Base-by-base conservation (phyloP, 1,140 invertebrate species). In the Tribolium castaneum region DNA sequence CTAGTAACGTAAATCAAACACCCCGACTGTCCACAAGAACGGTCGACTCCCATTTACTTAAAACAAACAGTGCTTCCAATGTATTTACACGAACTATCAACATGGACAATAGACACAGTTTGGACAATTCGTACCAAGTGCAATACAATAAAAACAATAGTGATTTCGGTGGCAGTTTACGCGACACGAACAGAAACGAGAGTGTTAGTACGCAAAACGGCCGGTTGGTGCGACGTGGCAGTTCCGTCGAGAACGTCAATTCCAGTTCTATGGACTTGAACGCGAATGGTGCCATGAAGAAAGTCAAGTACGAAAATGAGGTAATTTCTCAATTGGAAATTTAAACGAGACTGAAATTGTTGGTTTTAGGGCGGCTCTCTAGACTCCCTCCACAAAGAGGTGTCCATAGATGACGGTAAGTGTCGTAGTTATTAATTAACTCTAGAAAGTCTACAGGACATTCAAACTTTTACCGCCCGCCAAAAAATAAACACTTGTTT, bases 321-420 rank as follows among this genome's bases (percentile, higher is more conserved):
- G 85, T 86, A 78, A 83, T 77, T 70, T 6, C 39, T 56, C 13
- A 30, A 50, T 59, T 1, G 13, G n/a, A 54, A 22, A 22, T 6
- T 75, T 62, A 52, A 7, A 5, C 2, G 6, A 39, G 3, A 10
- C 9, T 10, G 6, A 7, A 4, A 9, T 10, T 45, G 39, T 45
- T 3, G 2, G 39, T 45, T 45, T 54, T 66, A 83, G 82, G 72
- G 71, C 70, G 78, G 83, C 54, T 93, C 92, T 39, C 87, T 93
- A 79, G 92, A 93, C 83, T 93, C 92, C 0, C 83, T 93, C 4
- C 90, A 92, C 81, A 91, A 93, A 82, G 82, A 88, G 34, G 22
- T 52, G 54, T 25, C 66, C 25, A 82, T 54, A 13, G 90, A 91
- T 78, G 90, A 90, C 85, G 90, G 90, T 90, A 86, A 89, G 89